Evolutionary conservation across 2,113 vertebrate species (phyloP), one percentile per base, ranked within the genome.

Genomic region (Hypomesus transpacificus): DNA sequence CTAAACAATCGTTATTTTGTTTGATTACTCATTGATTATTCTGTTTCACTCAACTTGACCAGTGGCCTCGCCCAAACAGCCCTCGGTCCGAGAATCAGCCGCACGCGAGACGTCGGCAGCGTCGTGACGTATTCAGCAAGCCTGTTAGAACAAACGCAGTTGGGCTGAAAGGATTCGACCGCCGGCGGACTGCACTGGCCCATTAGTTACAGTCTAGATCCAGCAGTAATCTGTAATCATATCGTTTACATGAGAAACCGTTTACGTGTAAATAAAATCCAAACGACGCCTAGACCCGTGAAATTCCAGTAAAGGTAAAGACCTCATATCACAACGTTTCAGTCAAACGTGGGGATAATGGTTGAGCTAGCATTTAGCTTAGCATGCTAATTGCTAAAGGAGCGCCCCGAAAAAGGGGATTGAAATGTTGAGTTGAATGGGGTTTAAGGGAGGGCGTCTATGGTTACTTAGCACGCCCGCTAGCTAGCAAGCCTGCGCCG

Each of bases 111-210:
- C 61, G 24, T 39, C 31, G 39, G 5, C 39, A 11, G 17, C 68
- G 68, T 70, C 28, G 14, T 68, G 22, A 56, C 66, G 66, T 68
- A 2, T 65, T n/a, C 64, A 86, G 86, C 79, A 80, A 84, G 51
- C 13, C 7, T 51, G 7, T 50, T 20, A 51, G 64, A 67, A 73
- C 54, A 73, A 67, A 67, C 64, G 52, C 53, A 58, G 71, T 31
- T 58, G 64, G 51, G 21, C 53, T 46, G 63, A 67, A 67, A 65
- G 64, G 51, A 52, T 59, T 46, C 22, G 46, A 59, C 62, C 85
- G 81, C 77, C 86, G 86, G 87, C 67, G 59, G 76, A 80, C 28
- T 63, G 61, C 24, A 39, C 28, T 63, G 61, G 61, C 28, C 71
- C 68, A 26, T 14, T 31, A 21, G 14, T 46, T 66, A 26, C 58